Evolutionary conservation across 2,888 invertebrate species (phyloP).

Genomic region (Oeneis ivallda): DNA sequence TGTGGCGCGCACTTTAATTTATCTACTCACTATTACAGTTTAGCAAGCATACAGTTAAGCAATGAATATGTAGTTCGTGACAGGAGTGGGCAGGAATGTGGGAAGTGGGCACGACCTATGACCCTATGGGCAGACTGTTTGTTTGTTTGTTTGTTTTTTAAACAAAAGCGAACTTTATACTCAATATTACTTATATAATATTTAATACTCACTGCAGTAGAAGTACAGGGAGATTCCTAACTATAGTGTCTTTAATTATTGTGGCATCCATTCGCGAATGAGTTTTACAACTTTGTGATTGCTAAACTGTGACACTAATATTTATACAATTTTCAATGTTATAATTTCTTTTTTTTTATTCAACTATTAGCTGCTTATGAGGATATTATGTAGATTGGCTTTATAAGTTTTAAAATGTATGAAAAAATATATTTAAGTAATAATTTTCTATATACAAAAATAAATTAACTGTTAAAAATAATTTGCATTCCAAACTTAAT

Average conservation of each 20-base stretch:
- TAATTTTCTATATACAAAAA: not conserved
- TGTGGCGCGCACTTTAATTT: not conserved
- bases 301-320: conserved; percentile 1
- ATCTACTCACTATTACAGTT: not conserved
- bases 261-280: too few relatives aligned
- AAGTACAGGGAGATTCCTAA: too few relatives aligned
- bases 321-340: conserved; percentile 22
- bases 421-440: not conserved
- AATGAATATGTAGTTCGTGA: too few relatives aligned
- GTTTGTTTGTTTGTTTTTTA: too few relatives aligned
- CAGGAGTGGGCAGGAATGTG: too few relatives aligned
- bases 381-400: conserved; percentile 22
- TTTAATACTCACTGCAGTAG: too few relatives aligned
- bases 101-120: too few relatives aligned
- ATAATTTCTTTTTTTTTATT: not conserved
- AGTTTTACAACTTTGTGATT: not conserved
- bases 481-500: too few relatives aligned
- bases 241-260: too few relatives aligned
- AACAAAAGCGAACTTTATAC: too few relatives aligned
- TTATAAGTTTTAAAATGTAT: conserved; percentile 13
- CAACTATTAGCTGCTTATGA: conserved; percentile 20
- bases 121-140: too few relatives aligned
- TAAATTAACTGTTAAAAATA: not conserved
- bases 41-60: not conserved
- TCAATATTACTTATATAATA: too few relatives aligned